Evolutionary conservation across 1,140 invertebrate species (phyloP).

Genomic region (Drosophila repletoides): DNA sequence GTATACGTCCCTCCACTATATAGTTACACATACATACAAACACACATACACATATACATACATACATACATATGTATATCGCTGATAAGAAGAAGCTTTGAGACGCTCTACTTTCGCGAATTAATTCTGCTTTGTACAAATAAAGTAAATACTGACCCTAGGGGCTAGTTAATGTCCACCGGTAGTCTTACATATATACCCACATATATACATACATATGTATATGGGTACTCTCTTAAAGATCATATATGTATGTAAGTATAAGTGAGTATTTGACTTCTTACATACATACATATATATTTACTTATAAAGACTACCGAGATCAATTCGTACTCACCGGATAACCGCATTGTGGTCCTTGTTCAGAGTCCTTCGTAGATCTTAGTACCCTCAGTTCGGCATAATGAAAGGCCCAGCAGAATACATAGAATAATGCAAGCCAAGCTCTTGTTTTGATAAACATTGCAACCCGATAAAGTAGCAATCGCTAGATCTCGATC

Average conservation of each 20-base stretch:
- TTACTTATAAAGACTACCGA: background rate
- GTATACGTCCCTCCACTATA: no score
- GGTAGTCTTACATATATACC: no score
- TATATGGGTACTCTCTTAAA: no score
- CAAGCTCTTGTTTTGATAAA: conserved; percentile 8
- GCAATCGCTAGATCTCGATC: background rate
- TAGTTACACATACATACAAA: no score
- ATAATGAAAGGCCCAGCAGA: conserved; percentile 12
- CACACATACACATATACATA: no score
- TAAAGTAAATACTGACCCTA: no score
- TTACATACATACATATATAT: background rate
- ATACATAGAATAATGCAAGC: conserved; percentile 28
- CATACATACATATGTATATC: background rate
- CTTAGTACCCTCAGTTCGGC: conserved; percentile 27
- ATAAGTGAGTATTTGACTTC: no score
- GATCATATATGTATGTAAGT: background rate
- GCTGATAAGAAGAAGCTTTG: background rate
- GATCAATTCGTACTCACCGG: no score
- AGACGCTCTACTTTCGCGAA: background rate
- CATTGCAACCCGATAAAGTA: conserved; percentile 27
- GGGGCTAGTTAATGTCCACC: no score
- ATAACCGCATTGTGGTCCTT: conserved; percentile 54
- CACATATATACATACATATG: background rate
- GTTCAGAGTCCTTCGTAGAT: conserved; percentile 1
- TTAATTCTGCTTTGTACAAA: no score